Evolutionary conservation across 1,140 invertebrate genomes (phyloP).

Genomic region (Caenorhabditis latens): DNA sequence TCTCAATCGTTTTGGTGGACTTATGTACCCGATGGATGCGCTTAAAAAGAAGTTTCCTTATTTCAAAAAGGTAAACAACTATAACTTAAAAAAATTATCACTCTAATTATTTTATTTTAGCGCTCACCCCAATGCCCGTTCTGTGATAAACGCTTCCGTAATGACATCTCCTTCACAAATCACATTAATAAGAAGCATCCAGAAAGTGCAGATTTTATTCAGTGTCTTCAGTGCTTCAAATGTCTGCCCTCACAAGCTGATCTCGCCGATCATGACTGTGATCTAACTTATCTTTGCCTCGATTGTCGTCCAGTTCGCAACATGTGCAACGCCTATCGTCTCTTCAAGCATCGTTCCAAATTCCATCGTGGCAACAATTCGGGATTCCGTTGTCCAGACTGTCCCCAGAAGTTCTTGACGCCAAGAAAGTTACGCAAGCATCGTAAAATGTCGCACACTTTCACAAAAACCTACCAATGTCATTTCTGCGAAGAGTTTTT

Average conservation of each 20-base stretch:
- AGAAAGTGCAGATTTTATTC: slow-evolving; percentile 75
- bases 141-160: slow-evolving; percentile 76
- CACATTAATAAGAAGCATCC: slow-evolving; percentile 74
- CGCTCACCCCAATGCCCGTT: slow-evolving; percentile 77
- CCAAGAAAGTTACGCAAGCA: slow-evolving; percentile 76
- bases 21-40: slow-evolving; percentile 29
- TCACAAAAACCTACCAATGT: slow-evolving; percentile 77
- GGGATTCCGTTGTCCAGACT: slow-evolving; percentile 76
- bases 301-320: slow-evolving; percentile 77
- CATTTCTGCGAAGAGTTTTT: slow-evolving; percentile 77
- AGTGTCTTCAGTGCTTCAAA: slow-evolving; percentile 77
- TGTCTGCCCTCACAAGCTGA: slow-evolving; percentile 68
- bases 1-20: slow-evolving; percentile 1
- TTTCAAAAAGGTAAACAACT: slow-evolving; percentile 50
- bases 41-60: slow-evolving; percentile 39
- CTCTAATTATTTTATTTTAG: slow-evolving; percentile 39
- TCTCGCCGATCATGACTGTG: slow-evolving; percentile 72
- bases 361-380: slow-evolving; percentile 76
- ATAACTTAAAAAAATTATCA: not conserved
- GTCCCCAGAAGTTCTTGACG: slow-evolving; percentile 76
- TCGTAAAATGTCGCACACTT: slow-evolving; percentile 78
- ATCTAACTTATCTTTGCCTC: slow-evolving; percentile 76
- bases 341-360: slow-evolving; percentile 72
- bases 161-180: slow-evolving; percentile 77
- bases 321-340: slow-evolving; percentile 73